These are phyloP conservation scores for Sinocyclocheilus maitianheensis DNA, from an alignment of 2,113 vertebrate species.

Conservation along the genomic window DNA sequence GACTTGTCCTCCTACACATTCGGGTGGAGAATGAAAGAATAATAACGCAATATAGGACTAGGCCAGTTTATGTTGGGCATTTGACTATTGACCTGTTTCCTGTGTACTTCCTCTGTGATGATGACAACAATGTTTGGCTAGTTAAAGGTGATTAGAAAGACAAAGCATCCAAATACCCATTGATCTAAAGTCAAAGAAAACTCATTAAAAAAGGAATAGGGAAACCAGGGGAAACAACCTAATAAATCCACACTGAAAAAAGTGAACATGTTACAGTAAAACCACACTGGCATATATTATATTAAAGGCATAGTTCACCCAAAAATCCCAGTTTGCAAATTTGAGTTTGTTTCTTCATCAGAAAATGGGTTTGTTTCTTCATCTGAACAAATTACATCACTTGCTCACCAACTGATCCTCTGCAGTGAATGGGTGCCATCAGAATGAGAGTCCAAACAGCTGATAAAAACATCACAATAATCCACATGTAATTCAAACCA, in stretches of 20 bases:
- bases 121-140: not conserved
- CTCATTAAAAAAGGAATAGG: not conserved
- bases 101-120: not conserved
- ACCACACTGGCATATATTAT: too few species aligned
- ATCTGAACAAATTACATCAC: too few species aligned
- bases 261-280: too few species aligned
- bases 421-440: too few species aligned
- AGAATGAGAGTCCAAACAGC: too few species aligned
- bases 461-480: too few species aligned
- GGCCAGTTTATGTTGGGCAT: not conserved
- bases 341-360: too few species aligned
- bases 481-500: too few species aligned
- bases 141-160: not conserved
- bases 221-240: not conserved
- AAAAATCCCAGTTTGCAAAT: too few species aligned
- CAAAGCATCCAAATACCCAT: not conserved
- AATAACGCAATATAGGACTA: not conserved
- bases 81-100: not conserved
- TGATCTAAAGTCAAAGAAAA: not conserved
- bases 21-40: not conserved
- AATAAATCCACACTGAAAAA: not conserved
- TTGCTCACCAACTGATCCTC: too few species aligned
- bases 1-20: conserved; percentile 36
- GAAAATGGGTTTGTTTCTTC: too few species aligned
- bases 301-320: too few species aligned